Evolutionary conservation across 2,797 vertebrate genomes (phyloP).

Genomic region (Acrocephalus scirpaceus): DNA sequence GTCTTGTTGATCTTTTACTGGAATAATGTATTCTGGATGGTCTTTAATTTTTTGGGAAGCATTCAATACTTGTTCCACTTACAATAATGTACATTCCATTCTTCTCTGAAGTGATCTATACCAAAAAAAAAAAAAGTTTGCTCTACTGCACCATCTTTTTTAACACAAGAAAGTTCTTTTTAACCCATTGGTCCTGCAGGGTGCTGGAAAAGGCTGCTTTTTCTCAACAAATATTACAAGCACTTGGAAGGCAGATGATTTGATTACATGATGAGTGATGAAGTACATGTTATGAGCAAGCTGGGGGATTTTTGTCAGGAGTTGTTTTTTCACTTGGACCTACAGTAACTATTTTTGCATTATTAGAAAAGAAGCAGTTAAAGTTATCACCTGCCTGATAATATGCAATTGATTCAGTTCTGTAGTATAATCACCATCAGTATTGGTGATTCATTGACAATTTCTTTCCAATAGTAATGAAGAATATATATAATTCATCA

Average conservation of each 20-base stretch:
- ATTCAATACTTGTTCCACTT: background rate
- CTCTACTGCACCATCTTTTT: background rate
- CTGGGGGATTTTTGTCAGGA: background rate
- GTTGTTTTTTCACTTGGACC: background rate
- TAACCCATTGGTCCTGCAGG: background rate
- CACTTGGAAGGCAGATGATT: background rate
- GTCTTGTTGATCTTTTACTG: background rate
- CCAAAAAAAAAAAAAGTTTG: background rate
- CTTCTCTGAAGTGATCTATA: background rate
- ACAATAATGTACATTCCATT: background rate
- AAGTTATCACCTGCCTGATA: background rate
- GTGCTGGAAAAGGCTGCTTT: background rate
- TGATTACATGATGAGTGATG: background rate
- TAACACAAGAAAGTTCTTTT: background rate
- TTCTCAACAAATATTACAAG: background rate
- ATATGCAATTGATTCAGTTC: background rate
- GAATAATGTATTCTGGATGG: background rate
- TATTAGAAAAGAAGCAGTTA: background rate
- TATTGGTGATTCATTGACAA: background rate
- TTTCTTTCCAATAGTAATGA: conserved; percentile 42
- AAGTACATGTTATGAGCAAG: background rate
- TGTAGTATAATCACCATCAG: conserved; percentile 10
- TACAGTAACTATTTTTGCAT: background rate
- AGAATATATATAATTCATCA: background rate
- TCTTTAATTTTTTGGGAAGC: background rate